Evolutionary conservation across 2,888 invertebrate species (phyloP).

Genomic region (Lochmaea capreae): DNA sequence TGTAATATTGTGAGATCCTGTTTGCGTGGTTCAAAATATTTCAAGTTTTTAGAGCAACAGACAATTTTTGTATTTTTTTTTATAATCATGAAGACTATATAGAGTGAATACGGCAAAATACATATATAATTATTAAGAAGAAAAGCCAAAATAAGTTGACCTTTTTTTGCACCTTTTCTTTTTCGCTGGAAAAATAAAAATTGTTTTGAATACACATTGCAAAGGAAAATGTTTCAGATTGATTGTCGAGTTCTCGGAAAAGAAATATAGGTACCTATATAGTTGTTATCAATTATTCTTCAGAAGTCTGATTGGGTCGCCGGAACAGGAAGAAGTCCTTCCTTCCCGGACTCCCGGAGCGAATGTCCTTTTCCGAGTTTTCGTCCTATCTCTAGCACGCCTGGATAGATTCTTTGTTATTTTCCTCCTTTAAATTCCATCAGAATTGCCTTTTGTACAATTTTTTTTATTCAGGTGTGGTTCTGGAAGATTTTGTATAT

Average conservation of each 20-base stretch:
- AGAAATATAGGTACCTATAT: slow-evolving; percentile 44
- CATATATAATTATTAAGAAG: too few species aligned
- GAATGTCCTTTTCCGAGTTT: slow-evolving; percentile 64
- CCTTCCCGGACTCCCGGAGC: slow-evolving; percentile 66
- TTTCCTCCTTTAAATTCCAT: slow-evolving; percentile 51
- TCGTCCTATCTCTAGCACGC: slow-evolving; percentile 57
- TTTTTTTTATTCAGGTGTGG: slow-evolving; percentile 29
- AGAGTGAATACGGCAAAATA: too few species aligned
- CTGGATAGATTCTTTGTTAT: slow-evolving; percentile 54
- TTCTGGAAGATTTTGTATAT: not conserved
- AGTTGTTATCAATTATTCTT: slow-evolving; percentile 60
- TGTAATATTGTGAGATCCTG: too few species aligned
- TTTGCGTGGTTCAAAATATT: too few species aligned
- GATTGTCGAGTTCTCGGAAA: slow-evolving; percentile 31
- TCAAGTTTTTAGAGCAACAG: too few species aligned
- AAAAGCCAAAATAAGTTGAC: not conserved
- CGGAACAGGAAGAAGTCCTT: slow-evolving; percentile 66
- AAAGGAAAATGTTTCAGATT: slow-evolving; percentile 17
- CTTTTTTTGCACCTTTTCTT: not conserved
- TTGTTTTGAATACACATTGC: slow-evolving; percentile 10
- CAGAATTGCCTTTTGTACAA: slow-evolving; percentile 48
- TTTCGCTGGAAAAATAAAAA: not conserved
- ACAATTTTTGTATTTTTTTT: too few species aligned
- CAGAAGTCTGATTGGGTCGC: slow-evolving; percentile 63
- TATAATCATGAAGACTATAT: too few species aligned